phyloP scores from a whole-genome alignment of 2,797 vertebrate genomes.

The Myotis findleyi region DNA sequence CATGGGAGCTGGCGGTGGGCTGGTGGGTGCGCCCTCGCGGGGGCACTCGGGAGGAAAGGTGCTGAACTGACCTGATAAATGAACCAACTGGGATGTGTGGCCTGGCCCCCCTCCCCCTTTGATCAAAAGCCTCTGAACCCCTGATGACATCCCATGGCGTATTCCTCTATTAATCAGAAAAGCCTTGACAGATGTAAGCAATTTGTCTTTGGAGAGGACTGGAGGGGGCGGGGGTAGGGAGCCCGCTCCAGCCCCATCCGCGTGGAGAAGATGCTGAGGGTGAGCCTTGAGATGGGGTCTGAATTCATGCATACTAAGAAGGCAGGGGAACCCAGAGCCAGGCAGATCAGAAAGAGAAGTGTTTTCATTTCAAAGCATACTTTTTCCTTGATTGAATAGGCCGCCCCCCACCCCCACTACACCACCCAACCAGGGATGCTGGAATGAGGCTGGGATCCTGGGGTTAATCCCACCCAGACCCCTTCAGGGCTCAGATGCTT shows the following conservation, averaged over 20 bases:
- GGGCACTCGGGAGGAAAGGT: constrained; percentile 52
- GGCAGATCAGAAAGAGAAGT: constrained; percentile 77
- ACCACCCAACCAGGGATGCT: constrained; percentile 60
- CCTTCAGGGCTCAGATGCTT: constrained; percentile 60
- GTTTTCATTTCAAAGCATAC: constrained; percentile 84
- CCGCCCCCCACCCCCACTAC: not conserved
- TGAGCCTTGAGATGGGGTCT: constrained; percentile 67
- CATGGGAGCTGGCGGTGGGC: not conserved
- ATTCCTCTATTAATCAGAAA: constrained; percentile 83
- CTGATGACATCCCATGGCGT: constrained; percentile 78
- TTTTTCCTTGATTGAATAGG: constrained; percentile 79
- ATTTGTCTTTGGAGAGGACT: constrained; percentile 70
- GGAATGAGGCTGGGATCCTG: constrained; percentile 72
- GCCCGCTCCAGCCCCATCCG: constrained; percentile 28
- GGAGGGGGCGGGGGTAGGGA: constrained; percentile 26
- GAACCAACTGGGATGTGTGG: constrained; percentile 73
- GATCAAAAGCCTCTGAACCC: constrained; percentile 81
- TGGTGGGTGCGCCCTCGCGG: not conserved
- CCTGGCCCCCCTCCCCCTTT: constrained; percentile 38
- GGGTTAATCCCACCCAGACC: constrained; percentile 78
- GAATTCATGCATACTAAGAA: constrained; percentile 82
- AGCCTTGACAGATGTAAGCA: constrained; percentile 80
- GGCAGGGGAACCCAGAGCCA: constrained; percentile 64
- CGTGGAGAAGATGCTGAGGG: constrained; percentile 64
- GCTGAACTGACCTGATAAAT: constrained; percentile 67